Evolutionary conservation across 2,888 invertebrate species (phyloP), one percentile per base, ranked within the genome.

Genomic region (Apamea monoglypha): DNA sequence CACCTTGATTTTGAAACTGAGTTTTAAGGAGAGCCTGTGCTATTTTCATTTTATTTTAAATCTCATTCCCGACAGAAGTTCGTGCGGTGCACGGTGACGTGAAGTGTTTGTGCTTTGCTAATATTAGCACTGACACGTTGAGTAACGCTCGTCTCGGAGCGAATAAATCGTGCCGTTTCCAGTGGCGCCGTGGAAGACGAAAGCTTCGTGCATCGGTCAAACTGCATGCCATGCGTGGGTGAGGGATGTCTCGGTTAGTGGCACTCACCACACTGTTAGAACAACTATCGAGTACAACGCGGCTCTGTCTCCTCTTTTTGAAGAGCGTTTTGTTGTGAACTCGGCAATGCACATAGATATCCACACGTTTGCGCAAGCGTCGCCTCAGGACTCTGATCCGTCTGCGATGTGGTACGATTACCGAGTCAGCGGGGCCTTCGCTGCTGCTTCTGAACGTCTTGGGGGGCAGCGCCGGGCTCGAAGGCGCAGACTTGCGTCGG

Each of bases 401-500:
- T 81, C 91, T 93, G 90, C 95, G 95, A 90, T 94, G 92, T 82
- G 94, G 93, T 91, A 93, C 90, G 88, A 93, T 96, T 96, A 97
- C 97, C 96, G 95, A 93, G 88, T 96, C 96, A 63, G 94, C 88
- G 25, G 97, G 97, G 81, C 97, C 97, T 84, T 97, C 97, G 92
- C 97, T 97, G 94, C 96, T 96, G 89, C 97, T 96, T 73, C 97
- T 90, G 89, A 93, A 95, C 7, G 95, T 95, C 91, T 97, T 97
- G 70, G 97, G 97, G 8, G 97, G 97, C 76, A 97, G 95, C 67
- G 97, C 97, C 4, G 98, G 98, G 86, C 97, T 97, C 81, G 97
- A 97, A 12, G 98, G 97, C 47, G 97, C 97, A 61, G 98, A 98
- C 95, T 98, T 98, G 94, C 98, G 97, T 86, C 97, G 96, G 94